phyloP scores from a whole-genome alignment of 2,888 invertebrate genomes.

The Venustoraphidia nigricollis region DNA sequence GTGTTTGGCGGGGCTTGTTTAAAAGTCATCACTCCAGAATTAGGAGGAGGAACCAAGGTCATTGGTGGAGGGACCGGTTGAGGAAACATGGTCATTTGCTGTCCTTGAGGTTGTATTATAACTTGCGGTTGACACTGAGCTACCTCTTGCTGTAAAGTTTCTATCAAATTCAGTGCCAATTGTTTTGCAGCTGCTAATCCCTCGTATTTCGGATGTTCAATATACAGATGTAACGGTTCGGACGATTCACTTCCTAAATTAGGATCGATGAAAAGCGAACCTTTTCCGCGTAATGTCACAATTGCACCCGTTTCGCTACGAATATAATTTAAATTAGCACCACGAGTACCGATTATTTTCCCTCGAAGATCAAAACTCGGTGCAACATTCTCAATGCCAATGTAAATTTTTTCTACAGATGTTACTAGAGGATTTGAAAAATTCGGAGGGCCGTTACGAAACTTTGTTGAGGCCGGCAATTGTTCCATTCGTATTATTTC shows the following conservation, averaged over 20 bases:
- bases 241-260: slow-evolving; percentile 39
- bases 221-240: slow-evolving; percentile 59
- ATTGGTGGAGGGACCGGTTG: neutral
- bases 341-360: slow-evolving; percentile 54
- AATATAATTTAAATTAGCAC: slow-evolving; percentile 61
- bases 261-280: slow-evolving; percentile 43
- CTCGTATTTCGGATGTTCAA: slow-evolving; percentile 56
- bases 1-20: slow-evolving; percentile 1
- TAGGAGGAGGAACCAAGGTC: neutral
- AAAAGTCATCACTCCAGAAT: neutral
- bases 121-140: slow-evolving; percentile 5
- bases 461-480: neutral
- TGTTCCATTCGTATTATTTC: slow-evolving; percentile 32
- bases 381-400: slow-evolving; percentile 63
- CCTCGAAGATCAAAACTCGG: slow-evolving; percentile 59
- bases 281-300: slow-evolving; percentile 54
- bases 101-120: slow-evolving; percentile 4
- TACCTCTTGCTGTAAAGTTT: slow-evolving; percentile 52
- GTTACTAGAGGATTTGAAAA: neutral
- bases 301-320: slow-evolving; percentile 63
- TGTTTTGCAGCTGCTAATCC: slow-evolving; percentile 55
- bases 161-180: slow-evolving; percentile 60
- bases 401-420: slow-evolving; percentile 49
- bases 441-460: neutral
- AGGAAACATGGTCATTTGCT: slow-evolving; percentile 1